Evolutionary conservation across 1,140 invertebrate genomes (phyloP).

Genomic region (Phortica variegata): DNA sequence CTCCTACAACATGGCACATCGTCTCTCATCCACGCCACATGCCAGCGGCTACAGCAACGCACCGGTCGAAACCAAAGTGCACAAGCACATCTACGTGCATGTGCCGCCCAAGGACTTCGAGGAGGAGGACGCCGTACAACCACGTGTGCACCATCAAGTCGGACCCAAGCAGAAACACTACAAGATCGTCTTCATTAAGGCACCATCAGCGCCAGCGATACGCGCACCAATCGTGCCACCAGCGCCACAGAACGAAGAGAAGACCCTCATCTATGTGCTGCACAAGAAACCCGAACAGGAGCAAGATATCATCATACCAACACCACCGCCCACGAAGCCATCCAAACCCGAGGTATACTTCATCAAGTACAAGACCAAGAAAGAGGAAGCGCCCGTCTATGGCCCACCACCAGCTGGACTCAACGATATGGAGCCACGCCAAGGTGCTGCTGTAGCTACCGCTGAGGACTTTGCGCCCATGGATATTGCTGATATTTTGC

Average conservation of each 20-base stretch:
- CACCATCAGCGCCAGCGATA: conserved; percentile 71
- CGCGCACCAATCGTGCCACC: conserved; percentile 65
- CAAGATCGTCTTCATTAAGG: conserved; percentile 86
- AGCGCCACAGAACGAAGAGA: conserved; percentile 74
- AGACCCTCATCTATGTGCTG: conserved; percentile 82
- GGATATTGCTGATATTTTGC: conserved; percentile 32
- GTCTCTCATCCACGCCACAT: conserved; percentile 37
- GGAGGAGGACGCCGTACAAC: conserved; percentile 60
- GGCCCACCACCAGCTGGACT: conserved; percentile 56
- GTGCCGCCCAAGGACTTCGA: conserved; percentile 75
- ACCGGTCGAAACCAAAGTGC: conserved; percentile 57
- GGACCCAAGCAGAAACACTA: conserved; percentile 77
- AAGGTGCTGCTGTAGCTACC: conserved; percentile 15
- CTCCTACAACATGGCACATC: conserved; percentile 49
- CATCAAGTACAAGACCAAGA: conserved; percentile 82
- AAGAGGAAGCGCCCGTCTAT: conserved; percentile 50
- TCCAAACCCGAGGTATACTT: conserved; percentile 85
- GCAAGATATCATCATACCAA: conserved; percentile 75
- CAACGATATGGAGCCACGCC: conserved; percentile 41
- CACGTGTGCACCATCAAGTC: conserved; percentile 60
- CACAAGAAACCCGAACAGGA: conserved; percentile 79
- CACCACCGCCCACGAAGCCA: conserved; percentile 71
- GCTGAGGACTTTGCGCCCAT: conserved; percentile 35
- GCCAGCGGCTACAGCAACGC: conserved; percentile 42
- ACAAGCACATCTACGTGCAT: conserved; percentile 81